phyloP scores from a whole-genome alignment of 1,140 invertebrate genomes.

The Musca domestica region DNA sequence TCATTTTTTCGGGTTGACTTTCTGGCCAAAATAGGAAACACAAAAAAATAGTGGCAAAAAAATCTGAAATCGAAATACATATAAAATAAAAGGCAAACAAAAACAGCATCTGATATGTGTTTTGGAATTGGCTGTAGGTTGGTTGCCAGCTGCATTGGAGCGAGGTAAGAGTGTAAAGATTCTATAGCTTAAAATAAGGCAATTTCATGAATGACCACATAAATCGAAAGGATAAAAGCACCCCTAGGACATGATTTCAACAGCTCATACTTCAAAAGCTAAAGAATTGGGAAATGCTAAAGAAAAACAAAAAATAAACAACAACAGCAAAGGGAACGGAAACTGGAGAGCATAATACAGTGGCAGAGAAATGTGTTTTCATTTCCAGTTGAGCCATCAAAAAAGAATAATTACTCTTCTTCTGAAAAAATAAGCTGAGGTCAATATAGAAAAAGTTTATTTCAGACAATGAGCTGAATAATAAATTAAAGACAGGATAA shows the following conservation, averaged over 20 bases:
- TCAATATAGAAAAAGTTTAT: not conserved
- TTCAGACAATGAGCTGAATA: too few species aligned
- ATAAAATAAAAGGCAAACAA: constrained; percentile 3
- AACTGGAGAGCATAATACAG: too few species aligned
- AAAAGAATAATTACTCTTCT: too few species aligned
- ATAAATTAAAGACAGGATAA: too few species aligned
- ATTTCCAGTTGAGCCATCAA: too few species aligned
- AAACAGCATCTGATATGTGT: not conserved
- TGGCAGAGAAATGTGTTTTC: not conserved
- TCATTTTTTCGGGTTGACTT: too few species aligned
- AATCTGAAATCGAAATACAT: not conserved
- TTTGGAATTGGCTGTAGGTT: not conserved
- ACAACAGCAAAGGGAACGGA: too few species aligned
- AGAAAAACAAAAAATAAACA: too few species aligned
- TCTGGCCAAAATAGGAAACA: not conserved
- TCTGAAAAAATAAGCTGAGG: not conserved
- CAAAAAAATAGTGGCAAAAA: not conserved
- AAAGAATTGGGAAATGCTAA: too few species aligned
- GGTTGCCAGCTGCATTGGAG: too few species aligned
- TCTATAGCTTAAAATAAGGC: constrained; percentile 22
- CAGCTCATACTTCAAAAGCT: constrained; percentile 7
- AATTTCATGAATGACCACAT: constrained; percentile 22
- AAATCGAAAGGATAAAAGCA: constrained; percentile 22
- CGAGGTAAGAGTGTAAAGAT: not conserved
- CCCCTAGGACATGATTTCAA: constrained; percentile 21